Evolutionary conservation across 1,140 invertebrate genomes (phyloP), one percentile per base, ranked within the genome.

Genomic region (Tetramorium parvispinum): DNA sequence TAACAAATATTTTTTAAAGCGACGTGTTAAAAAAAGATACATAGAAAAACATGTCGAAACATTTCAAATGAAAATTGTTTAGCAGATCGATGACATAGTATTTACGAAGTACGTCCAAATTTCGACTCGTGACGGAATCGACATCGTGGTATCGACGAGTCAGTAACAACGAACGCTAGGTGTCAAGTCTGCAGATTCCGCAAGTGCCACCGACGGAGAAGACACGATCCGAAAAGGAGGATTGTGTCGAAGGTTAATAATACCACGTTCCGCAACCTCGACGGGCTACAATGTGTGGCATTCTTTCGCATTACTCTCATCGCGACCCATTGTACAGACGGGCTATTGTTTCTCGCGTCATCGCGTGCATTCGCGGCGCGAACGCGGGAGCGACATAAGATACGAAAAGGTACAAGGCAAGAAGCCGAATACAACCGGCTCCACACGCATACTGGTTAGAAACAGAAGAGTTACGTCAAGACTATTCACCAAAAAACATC

Each of bases 221-320:
- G 73, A 88, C 65, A 70, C 82, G 27, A 46, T 90, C 78, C 75
- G 75, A 85, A 86, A 85, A 91, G 89, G 73, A 78, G 92, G 87
- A 81, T 92, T 91, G 91, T 79, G 85, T 92, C 91, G 89, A 92
- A 92, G 91, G 88, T 91, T 92, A 92, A 92, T 91, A 92, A 92
- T 92, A 85, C 86, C 88, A 91, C 86, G 85, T 87, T 76, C 82
- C 88, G 85, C 75, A 87, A 82, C 86, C 81, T 83, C 87, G 46
- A 37, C n/a, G 21, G 76, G 65, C 63, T 85, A 91, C 88, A 92
- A 92, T 92, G 63, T 92, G 63, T 53, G 83, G 82, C 89, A 92
- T 93, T 81, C 91, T 92, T 93, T 93, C 86, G 85, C 91, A 90
- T 91, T 87, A 90, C 76, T 92, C 86, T 87, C 90, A 92, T 92